phyloP scores from a whole-genome alignment of 2,888 invertebrate species.

The Sericinus montela region DNA sequence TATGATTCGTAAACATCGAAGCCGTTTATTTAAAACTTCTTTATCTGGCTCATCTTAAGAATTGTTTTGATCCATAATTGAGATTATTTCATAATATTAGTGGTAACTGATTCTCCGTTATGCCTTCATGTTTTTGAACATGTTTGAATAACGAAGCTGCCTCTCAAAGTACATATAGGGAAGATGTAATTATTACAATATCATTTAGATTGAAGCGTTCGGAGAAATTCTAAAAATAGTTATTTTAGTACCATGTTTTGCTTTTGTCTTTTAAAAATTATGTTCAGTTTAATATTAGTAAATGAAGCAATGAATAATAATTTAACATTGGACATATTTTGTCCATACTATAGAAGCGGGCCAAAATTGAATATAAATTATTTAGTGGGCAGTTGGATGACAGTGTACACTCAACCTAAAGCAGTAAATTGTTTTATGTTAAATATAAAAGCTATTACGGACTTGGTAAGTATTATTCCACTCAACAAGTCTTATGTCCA shows the following conservation, averaged over 20 bases:
- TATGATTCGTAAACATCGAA: too few species aligned
- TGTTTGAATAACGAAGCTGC: constrained; percentile 3
- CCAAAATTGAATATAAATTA: constrained; percentile 27
- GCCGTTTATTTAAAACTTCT: too few species aligned
- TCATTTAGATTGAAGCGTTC: not conserved
- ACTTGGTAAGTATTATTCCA: constrained; percentile 29
- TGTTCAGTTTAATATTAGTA: not conserved
- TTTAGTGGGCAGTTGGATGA: constrained; percentile 39
- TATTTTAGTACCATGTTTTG: not conserved
- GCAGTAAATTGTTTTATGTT: constrained; percentile 35
- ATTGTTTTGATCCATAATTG: not conserved
- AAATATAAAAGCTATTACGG: constrained; percentile 35
- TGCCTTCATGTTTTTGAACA: not conserved
- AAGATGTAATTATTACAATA: not conserved
- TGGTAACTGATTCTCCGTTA: constrained; percentile 8
- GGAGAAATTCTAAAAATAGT: too few species aligned
- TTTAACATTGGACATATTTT: constrained; percentile 8
- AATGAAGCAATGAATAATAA: not conserved
- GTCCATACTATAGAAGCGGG: constrained; percentile 16
- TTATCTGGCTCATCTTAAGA: too few species aligned
- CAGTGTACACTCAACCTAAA: constrained; percentile 38
- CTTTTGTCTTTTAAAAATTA: not conserved
- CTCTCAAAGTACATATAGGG: not conserved
- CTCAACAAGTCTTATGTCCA: too few species aligned
- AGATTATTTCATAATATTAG: constrained; percentile 7